These are phyloP conservation scores for Yponomeuta sedellus DNA, from an alignment of 2,888 invertebrate genomes.

Conservation along the genomic window DNA sequence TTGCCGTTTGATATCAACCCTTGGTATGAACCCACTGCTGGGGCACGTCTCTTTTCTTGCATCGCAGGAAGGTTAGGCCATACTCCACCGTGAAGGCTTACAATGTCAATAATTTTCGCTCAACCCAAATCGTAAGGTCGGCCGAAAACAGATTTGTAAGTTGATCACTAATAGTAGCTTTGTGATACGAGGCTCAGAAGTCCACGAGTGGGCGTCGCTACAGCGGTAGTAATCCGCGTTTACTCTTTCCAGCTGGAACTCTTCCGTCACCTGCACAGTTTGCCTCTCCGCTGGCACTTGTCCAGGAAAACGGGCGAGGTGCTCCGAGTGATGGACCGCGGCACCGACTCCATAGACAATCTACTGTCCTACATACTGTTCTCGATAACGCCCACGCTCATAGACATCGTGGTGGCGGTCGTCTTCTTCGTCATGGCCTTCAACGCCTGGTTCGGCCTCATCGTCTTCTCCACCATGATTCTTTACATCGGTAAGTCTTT, in stretches of 20 bases:
- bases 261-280: conserved; percentile 90
- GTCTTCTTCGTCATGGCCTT: conserved; percentile 91
- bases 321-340: conserved; percentile 96
- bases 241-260: conserved; percentile 81
- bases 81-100: too few species aligned
- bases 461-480: conserved; percentile 95
- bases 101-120: too few species aligned
- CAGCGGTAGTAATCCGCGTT: neutral
- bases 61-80: too few species aligned
- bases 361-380: conserved; percentile 94
- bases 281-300: conserved; percentile 97
- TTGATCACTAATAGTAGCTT: too few species aligned
- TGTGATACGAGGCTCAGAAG: too few species aligned
- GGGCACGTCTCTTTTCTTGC: too few species aligned
- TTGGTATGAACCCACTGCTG: too few species aligned
- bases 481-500: conserved; percentile 89
- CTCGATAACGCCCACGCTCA: conserved; percentile 93
- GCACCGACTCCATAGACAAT: conserved; percentile 97
- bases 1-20: too few species aligned
- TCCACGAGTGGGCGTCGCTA: too few species aligned
- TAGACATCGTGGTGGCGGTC: conserved; percentile 94
- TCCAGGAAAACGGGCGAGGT: conserved; percentile 98
- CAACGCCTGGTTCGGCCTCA: conserved; percentile 95
- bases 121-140: too few species aligned
- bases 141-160: too few species aligned